Evolutionary conservation across 2,113 vertebrate genomes (phyloP), one percentile per base, ranked within the genome.

Genomic region (Pelvicachromis taeniatus): DNA sequence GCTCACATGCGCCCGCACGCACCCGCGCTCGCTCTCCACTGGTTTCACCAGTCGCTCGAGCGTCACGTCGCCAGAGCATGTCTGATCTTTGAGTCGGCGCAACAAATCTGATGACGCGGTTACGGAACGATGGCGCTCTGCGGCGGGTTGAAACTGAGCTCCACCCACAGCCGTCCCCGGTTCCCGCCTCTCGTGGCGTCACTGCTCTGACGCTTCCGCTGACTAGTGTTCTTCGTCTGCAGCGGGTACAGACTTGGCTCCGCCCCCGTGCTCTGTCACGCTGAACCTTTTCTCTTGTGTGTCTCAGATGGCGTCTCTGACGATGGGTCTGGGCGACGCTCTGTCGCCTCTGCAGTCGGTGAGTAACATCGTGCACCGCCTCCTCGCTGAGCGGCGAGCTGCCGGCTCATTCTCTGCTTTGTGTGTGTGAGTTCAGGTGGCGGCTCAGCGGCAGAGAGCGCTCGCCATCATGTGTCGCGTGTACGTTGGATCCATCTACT

Each of bases 271-370:
- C 68, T 29, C 11, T 5, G 2, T 31, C 23, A 50, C 26, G 4
- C 26, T 75, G 26, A 75, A 48, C 45, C 26, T 8, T 31, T 17
- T 29, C 10, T 75, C 16, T 50, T 29, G 42, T 42, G 4, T 54
- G 95, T 96, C 94, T 97, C 97, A 98, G 97, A 98, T 99, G 97
- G 97, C 97, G 94, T 97, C 98, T 92, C 96, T 99, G 96, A 97
- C 97, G 92, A 98, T 99, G 97, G 97, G 97, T 94, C 97, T 98
- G 95, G 97, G 97, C 94, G 98, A 99, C 94, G 96, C 97, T 94
- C 97, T 99, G 95, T 98, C 98, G 95, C 98, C 98, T 95, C 97
- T 99, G 93, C 98, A 99, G 96, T 98, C 98, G 94, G 98, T 99
- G 95, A 97, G 97, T 97, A 96, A 96, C 13, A 1, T 26, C 19